Conservation (phyloP, 53 echinoderm and acorn worm species). For the Actinopyga echinites region DNA sequence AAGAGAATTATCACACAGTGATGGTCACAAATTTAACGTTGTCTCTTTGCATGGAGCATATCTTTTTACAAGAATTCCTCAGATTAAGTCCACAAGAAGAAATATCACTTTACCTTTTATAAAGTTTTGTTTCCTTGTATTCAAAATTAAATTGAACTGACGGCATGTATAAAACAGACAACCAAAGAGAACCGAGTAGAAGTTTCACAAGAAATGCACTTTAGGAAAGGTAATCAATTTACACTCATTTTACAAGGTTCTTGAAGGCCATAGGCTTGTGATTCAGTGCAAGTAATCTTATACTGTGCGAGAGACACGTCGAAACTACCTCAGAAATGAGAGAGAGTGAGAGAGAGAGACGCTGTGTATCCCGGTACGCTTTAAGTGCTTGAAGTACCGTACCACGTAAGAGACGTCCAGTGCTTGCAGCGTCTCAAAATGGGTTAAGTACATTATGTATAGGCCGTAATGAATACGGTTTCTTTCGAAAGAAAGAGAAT, state of each 20-base stretch:
- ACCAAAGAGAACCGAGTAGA: background rate
- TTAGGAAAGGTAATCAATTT: conserved; percentile 3
- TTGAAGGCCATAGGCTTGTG: background rate
- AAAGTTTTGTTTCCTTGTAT: background rate
- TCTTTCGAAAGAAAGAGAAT: too few relatives aligned
- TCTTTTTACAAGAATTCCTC: background rate
- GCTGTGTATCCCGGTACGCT: too few relatives aligned
- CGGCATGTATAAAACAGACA: background rate
- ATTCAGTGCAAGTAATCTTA: background rate
- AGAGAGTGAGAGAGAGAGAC: too few relatives aligned
- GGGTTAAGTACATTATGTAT: conserved; percentile 25
- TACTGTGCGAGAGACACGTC: background rate
- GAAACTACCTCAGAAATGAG: too few relatives aligned
- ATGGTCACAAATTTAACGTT: too few relatives aligned
- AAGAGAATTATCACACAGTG: too few relatives aligned
- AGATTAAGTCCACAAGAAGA: background rate
- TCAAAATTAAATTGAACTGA: conserved; percentile 6
- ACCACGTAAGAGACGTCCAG: background rate
- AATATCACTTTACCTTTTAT: conserved; percentile 9
- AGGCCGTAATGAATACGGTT: conserved; percentile 1
- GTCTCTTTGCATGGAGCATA: too few relatives aligned
- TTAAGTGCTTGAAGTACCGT: conserved; percentile 15
- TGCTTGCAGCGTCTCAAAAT: conserved; percentile 8
- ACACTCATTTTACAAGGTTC: conserved; percentile 14
- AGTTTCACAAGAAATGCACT: background rate